phyloP scores from a whole-genome alignment of 2,888 invertebrate genomes.

The Limulus polyphemus region DNA sequence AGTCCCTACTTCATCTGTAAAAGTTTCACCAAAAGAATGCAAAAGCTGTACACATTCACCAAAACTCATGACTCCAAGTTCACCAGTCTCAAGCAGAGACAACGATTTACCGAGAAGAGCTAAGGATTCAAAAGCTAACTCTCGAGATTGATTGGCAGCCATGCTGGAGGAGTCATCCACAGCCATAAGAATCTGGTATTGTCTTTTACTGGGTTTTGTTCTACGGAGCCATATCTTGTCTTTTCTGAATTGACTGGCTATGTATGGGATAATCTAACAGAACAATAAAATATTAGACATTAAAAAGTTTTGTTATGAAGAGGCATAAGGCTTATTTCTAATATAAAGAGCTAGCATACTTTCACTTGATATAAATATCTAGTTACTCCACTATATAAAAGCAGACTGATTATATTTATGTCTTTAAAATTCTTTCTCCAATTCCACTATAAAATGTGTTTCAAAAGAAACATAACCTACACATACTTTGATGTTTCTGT shows the following conservation, averaged over 20 bases:
- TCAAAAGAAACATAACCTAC: too few relatives aligned
- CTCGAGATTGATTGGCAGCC: conserved; percentile 45
- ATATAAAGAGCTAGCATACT: too few relatives aligned
- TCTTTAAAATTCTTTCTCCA: too few relatives aligned
- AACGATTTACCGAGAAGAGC: conserved; percentile 78
- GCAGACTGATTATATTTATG: too few relatives aligned
- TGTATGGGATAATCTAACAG: conserved; percentile 77
- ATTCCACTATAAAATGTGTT: too few relatives aligned
- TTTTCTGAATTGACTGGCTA: conserved; percentile 96
- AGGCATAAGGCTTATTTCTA: too few relatives aligned
- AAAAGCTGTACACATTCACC: conserved; percentile 70
- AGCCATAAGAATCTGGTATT: conserved; percentile 91
- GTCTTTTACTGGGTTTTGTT: conserved; percentile 85
- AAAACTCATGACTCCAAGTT: conserved; percentile 80
- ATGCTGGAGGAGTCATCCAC: conserved; percentile 81
- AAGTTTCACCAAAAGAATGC: conserved; percentile 73
- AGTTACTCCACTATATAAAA: too few relatives aligned
- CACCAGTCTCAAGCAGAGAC: conserved; percentile 83
- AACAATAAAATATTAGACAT: background rate
- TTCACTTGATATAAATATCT: too few relatives aligned
- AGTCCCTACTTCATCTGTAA: conserved; percentile 73
- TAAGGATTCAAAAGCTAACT: conserved; percentile 86
- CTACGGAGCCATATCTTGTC: conserved; percentile 97
- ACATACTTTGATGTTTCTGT: too few relatives aligned
- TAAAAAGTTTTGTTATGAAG: too few relatives aligned